Percentiles rank a stretch among this genome's conserved stretches.
Conservation (phyloP, 2,888 invertebrate genomes). For the Sarcophaga rosellei region DNA sequence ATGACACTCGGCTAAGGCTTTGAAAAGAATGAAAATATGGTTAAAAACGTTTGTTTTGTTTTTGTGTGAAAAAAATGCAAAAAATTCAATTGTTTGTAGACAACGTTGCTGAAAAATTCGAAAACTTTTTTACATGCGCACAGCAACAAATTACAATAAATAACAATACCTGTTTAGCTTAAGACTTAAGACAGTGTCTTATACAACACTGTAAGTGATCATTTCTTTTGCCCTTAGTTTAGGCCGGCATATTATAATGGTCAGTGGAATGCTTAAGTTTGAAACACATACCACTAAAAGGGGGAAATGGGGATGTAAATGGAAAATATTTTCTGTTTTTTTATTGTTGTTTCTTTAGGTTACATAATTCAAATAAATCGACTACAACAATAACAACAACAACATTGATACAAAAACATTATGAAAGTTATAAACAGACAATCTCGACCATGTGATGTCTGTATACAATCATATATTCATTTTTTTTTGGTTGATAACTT, state of each 20-base stretch:
- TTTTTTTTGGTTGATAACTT: too few species aligned
- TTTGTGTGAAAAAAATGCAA: too few species aligned
- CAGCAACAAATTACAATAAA: background rate
- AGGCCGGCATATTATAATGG: background rate
- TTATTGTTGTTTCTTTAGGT: conserved; percentile 15
- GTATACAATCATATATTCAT: too few species aligned
- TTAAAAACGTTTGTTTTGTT: background rate
- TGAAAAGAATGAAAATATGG: conserved; percentile 19
- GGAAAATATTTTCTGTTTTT: background rate
- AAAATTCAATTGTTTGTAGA: background rate
- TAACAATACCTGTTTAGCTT: background rate
- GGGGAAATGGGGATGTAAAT: background rate
- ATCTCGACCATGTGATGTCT: background rate
- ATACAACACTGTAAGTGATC: too few species aligned
- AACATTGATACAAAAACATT: conserved; percentile 16
- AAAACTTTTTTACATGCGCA: background rate
- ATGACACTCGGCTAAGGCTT: conserved; percentile 41
- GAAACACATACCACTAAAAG: background rate
- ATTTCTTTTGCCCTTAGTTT: conserved; percentile 25
- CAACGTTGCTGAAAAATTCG: background rate
- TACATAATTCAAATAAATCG: conserved; percentile 56
- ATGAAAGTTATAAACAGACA: background rate
- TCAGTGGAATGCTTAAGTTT: background rate
- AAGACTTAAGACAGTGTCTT: too few species aligned
- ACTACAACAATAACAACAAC: conserved; percentile 22